A percentile compares a stretch with the other conserved stretches of the same genome.
Conservation (phyloP, 2,888 invertebrate genomes). For the Cephus nigrinus region DNA sequence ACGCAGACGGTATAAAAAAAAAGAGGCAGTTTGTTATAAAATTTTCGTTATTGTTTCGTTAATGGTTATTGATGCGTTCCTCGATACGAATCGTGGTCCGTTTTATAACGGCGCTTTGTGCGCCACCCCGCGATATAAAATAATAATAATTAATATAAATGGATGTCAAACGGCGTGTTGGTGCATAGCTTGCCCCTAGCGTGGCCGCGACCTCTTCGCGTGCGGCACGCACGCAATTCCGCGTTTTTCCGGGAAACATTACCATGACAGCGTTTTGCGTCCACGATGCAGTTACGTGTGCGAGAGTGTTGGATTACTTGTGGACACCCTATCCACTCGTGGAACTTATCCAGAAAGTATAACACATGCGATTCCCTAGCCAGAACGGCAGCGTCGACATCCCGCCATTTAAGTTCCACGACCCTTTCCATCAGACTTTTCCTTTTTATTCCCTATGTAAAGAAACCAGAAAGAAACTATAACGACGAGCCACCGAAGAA, state of each 20-base stretch:
- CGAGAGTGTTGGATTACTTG: slow-evolving; percentile 28
- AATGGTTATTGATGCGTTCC: slow-evolving; percentile 3
- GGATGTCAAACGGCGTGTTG: slow-evolving; percentile 29
- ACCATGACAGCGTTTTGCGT: slow-evolving; percentile 33
- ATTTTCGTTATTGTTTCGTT: neutral
- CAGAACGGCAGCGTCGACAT: neutral
- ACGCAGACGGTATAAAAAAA: neutral
- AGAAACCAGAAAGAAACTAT: neutral
- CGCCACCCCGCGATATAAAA: slow-evolving; percentile 25
- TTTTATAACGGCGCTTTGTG: neutral
- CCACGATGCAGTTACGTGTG: slow-evolving; percentile 27
- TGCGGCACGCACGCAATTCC: slow-evolving; percentile 35
- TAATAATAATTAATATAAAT: slow-evolving; percentile 32
- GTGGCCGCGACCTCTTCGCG: slow-evolving; percentile 26
- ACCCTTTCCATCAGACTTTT: neutral
- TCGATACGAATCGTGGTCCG: neutral
- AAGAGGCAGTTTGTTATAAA: neutral
- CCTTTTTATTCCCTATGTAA: neutral
- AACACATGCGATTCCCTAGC: slow-evolving; percentile 29
- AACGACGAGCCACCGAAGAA: neutral
- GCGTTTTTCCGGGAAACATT: slow-evolving; percentile 36
- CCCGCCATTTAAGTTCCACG: neutral
- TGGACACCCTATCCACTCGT: slow-evolving; percentile 6
- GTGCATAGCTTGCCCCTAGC: slow-evolving; percentile 26
- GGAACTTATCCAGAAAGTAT: slow-evolving; percentile 19